Conservation (phyloP, 2,888 invertebrate species). For the Prosapia bicincta region DNA sequence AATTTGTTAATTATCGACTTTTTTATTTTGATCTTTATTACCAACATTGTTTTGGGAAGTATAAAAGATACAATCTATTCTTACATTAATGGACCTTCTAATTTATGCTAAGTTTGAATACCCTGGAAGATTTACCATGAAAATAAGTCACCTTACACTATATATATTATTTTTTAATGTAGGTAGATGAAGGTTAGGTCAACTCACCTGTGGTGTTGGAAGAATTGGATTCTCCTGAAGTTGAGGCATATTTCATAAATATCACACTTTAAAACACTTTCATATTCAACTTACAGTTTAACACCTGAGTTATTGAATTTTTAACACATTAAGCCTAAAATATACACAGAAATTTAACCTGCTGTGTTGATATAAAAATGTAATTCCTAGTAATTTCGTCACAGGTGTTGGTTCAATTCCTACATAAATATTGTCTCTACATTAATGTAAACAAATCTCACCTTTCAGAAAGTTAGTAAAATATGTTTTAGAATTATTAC, state of each 20-base stretch:
- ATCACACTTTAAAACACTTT: neutral
- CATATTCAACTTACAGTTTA: neutral
- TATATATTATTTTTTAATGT: too few species aligned
- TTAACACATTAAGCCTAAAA: neutral
- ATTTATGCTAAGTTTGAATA: too few species aligned
- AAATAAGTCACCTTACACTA: too few species aligned
- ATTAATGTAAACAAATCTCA: neutral
- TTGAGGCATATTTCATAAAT: neutral
- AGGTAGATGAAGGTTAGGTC: too few species aligned
- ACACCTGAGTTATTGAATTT: neutral
- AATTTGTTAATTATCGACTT: too few species aligned
- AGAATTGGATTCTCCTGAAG: neutral
- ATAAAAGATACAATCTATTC: too few species aligned
- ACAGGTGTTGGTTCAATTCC: neutral
- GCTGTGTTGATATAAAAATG: neutral
- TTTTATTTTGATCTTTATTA: too few species aligned
- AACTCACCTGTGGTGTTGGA: neutral
- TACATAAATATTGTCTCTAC: neutral
- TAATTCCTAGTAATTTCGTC: neutral
- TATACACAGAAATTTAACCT: neutral
- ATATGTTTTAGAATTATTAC: neutral
- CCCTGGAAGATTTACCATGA: too few species aligned
- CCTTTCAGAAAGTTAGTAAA: neutral
- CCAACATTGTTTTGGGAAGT: too few species aligned
- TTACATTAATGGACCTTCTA: too few species aligned